Evolutionary conservation across 2,113 vertebrate genomes (phyloP), one percentile per base, ranked within the genome.

Genomic region (Pithys albifrons): DNA sequence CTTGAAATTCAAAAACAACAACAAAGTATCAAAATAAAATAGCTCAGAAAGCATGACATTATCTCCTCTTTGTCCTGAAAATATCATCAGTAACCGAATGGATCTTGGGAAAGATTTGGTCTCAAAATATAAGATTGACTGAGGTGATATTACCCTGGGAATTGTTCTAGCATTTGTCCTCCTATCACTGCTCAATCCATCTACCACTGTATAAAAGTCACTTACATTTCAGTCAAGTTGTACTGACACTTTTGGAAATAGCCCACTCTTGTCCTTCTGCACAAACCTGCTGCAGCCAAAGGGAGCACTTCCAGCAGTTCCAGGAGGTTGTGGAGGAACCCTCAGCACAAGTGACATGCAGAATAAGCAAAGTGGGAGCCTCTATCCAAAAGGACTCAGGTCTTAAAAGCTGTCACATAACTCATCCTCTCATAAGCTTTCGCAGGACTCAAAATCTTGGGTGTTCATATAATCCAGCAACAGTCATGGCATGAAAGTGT

Each of bases 51-150:
- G 7, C 6, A 24, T 41, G 46, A 16, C 18, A 58, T 73, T 67
- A 83, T 55, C 48, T 80, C 52, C 29, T 85, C 24, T 85, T 85
- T 58, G 22, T 75, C 48, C 69, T 95, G 71, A 88, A 93, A 93
- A 69, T 35, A 57, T 22, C 14, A 41, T 55, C 81, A 78, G 12
- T 65, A 72, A 57, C 8, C 29, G 57, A 69, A 71, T 6, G 18
- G 48, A 33, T 91, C 76, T 61, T 51, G 28, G 19, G 43, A 86
- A 89, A 80, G 19, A 43, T 71, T 65, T 77, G 14, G 9, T 55
- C 14, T 72, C 25, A 48, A 89, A 80, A 58, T 52, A n/a, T 9
- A 33, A 66, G 41, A 61, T 4, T 70, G 55, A 75, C 24, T 37
- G n/a, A 62, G 61, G 6, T 35, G 17, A 58, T 48, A 31, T 24